phyloP scores from a whole-genome alignment of 1,140 invertebrate species.

The Solenopsis fugax region DNA sequence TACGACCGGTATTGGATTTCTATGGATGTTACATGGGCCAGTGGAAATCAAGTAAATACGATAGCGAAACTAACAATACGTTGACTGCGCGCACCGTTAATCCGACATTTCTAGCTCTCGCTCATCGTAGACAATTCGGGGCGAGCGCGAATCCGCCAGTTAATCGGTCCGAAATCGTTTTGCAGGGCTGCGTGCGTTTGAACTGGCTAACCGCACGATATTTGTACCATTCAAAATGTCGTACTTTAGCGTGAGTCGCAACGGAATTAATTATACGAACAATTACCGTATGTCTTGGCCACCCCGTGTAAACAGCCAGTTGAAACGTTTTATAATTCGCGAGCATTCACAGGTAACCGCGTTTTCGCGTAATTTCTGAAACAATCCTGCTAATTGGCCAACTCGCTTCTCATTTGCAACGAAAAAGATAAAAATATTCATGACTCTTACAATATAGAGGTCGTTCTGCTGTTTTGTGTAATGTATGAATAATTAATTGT shows the following conservation, averaged over 20 bases:
- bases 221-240: slow-evolving; percentile 26
- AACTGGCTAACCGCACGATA: slow-evolving; percentile 21
- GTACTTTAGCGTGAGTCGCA: background rate
- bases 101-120: slow-evolving; percentile 42
- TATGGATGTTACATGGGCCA: slow-evolving; percentile 45
- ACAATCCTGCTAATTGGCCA: slow-evolving; percentile 25
- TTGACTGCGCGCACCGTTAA: slow-evolving; percentile 35
- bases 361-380: slow-evolving; percentile 1
- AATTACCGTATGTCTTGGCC: slow-evolving; percentile 41
- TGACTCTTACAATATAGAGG: background rate
- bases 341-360: slow-evolving; percentile 8
- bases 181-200: slow-evolving; percentile 3
- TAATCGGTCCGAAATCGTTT: slow-evolving; percentile 37
- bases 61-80: slow-evolving; percentile 58
- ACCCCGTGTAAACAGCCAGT: background rate
- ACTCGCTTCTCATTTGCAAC: background rate
- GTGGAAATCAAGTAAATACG: slow-evolving; percentile 59
- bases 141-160: slow-evolving; percentile 47
- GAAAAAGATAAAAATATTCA: background rate
- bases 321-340: slow-evolving; percentile 17
- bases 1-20: slow-evolving; percentile 54
- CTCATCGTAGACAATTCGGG: slow-evolving; percentile 58
- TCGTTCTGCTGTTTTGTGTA: background rate
- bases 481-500: slow-evolving; percentile 36
- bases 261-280: slow-evolving; percentile 40